Evolutionary conservation across 2,113 vertebrate genomes (phyloP), one percentile per base, ranked within the genome.

Genomic region (Nematolebias whitei): DNA sequence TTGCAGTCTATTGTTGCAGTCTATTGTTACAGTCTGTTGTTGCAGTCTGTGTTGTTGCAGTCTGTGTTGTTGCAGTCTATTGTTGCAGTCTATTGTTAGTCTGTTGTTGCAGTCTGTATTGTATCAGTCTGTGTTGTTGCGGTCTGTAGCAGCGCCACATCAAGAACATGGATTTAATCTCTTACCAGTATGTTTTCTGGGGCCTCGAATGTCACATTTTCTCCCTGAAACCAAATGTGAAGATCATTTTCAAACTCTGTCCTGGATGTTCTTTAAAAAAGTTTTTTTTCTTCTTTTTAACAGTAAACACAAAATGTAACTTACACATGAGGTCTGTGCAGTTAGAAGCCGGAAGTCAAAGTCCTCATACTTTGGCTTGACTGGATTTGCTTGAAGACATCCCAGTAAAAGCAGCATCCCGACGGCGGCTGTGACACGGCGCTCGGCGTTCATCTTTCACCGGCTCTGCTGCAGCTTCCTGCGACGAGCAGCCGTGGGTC

Each of bases 271-370:
- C 35, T 38, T n/a, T 2, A 22, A 56, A 10, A 35, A 1, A 23
- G n/a, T n/a, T n/a, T n/a, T n/a, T n/a, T n/a, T n/a, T n/a, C n/a
- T n/a, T n/a, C n/a, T n/a, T n/a, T n/a, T n/a, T n/a, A n/a, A n/a
- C 23, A 64, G 44, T 7, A 67, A 43, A 38, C 12, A 23, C 14
- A 3, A 16, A 18, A 56, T 60, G 32, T 23, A 4, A 85, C 84
- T 80, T 82, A 88, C 84, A 53, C 83, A 85, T 3, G 0, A 1
- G 24, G 60, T n/a, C n/a, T n/a, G n/a, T n/a, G n/a, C n/a, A n/a
- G n/a, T n/a, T n/a, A n/a, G n/a, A n/a, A n/a, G n/a, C n/a, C n/a
- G n/a, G n/a, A n/a, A n/a, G n/a, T n/a, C n/a, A n/a, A n/a, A n/a
- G n/a, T n/a, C n/a, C n/a, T n/a, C n/a, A n/a, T n/a, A n/a, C n/a